Base-by-base conservation (phyloP, 1,140 invertebrate species). In the Ditylenchus dipsaci region DNA sequence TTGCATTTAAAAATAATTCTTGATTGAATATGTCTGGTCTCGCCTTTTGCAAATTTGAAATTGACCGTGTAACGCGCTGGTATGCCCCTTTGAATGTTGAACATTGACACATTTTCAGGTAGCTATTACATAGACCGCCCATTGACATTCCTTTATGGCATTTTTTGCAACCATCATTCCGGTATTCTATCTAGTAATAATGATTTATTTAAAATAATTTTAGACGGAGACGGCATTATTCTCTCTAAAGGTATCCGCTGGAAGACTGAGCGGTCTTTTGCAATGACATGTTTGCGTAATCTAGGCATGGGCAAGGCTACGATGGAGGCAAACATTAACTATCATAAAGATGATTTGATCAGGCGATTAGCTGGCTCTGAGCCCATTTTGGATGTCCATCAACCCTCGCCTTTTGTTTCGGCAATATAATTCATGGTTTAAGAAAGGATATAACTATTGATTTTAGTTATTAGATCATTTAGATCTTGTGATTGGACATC, bases 361-460 rank as follows among this genome's bases (percentile, higher is more conserved):
- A 15, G 1, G 7, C 66, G 68, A 23, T 33, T 78, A 3, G 26
- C 57, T 8, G 49, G 15, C 3, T 53, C n/a, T 53, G n/a, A 26
- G n/a, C 49, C 3, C 15, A 5, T 53, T n/a, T n/a, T 66, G 45
- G 72, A 78, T 60, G 21, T 78, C 1, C 61, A 71, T 43, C 27
- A 67, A 0, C 60, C 59, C 23, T 30, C 80, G 11, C 59, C 75
- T 65, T 76, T 62, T 80, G 75, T 65, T 67, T 79, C 7, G 77
- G 77, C 11, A 80, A 80, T 56, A 76, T 78, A 21, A 78, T 80
- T 29, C 76, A 80, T n/a, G 67, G 49, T 53, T 53, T 53, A 15
- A 53, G 15, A 53, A 53, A 53, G n/a, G n/a, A n/a, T n/a, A n/a
- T n/a, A n/a, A n/a, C n/a, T n/a, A 53, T 5, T 17, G 15, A 5